Conservation (phyloP, 2,888 invertebrate genomes). For the Drosophila longiperda region DNA sequence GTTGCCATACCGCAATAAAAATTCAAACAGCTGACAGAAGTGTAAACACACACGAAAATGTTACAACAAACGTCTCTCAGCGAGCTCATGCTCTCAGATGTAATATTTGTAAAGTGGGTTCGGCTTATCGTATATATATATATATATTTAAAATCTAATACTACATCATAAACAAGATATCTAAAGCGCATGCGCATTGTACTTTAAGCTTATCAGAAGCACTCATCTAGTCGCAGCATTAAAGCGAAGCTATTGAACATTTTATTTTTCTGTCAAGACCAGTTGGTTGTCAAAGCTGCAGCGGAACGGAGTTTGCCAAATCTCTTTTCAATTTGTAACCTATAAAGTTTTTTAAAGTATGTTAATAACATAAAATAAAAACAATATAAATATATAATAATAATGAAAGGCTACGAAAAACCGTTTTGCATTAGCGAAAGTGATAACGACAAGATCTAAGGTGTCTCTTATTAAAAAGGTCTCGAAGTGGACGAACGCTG, state of each 20-base stretch:
- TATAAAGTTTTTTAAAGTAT: conserved; percentile 28
- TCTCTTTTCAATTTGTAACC: conserved; percentile 28
- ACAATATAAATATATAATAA: conserved; percentile 8
- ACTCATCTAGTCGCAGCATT: conserved; percentile 63
- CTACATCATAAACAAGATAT: conserved; percentile 1
- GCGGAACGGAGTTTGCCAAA: conserved; percentile 32
- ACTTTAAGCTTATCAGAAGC: conserved; percentile 53
- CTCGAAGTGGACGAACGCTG: conserved; percentile 27
- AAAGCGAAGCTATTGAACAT: conserved; percentile 17
- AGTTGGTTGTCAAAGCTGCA: conserved; percentile 57
- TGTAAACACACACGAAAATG: conserved; percentile 24
- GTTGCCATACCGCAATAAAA: conserved; percentile 27
- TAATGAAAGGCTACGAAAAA: not conserved
- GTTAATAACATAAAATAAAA: conserved; percentile 30
- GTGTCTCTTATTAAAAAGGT: conserved; percentile 11
- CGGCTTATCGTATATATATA: conserved; percentile 3
- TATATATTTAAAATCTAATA: conserved; percentile 10
- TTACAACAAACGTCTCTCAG: conserved; percentile 21
- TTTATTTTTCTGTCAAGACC: conserved; percentile 20
- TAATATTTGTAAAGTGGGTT: conserved; percentile 39
- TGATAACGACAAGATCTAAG: not conserved
- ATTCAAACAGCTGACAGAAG: conserved; percentile 44
- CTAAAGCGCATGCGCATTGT: conserved; percentile 50
- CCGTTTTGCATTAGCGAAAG: not conserved
- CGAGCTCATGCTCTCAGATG: conserved; percentile 19